Evolutionary conservation across 2,888 invertebrate genomes (phyloP), one percentile per base, ranked within the genome.

Genomic region (Gerosis bhagava): DNA sequence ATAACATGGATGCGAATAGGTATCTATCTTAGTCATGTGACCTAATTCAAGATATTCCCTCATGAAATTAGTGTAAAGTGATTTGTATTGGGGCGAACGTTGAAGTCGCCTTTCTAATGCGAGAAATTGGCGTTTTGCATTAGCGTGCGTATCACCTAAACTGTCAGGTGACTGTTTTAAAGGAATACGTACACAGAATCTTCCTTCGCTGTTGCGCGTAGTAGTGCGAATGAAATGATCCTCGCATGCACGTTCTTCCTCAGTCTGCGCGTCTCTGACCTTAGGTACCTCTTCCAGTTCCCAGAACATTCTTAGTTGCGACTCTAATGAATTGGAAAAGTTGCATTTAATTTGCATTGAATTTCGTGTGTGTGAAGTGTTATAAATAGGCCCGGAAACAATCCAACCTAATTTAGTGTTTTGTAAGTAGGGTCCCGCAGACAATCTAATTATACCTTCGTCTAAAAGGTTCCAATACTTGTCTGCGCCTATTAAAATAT

Each of bases 11-110:
- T 11, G 28, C 2, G 7, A 31, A 21, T 50, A 41, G 1, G 24
- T 21, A 4, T 22, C 6, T 22, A 50, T 29, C 0, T 24, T 35
- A 12, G 28, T 48, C 55, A 59, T 57, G 21, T 56, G 55, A 13
- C 57, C 59, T 36, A 57, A 16, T 2, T 24, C 3, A 11, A 34
- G 17, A 28, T 57, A 59, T 22, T 59, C 56, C 5, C 36, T 22
- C n/a, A 59, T 55, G 28, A 57, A 59, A 24, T 59, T 42, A 5
- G 16, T 35, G 15, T 56, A 57, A 26, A 53, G 21, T 15, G 31
- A 35, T 47, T 55, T 55, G 13, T 37, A 51, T 10, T 25, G 25
- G 1, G 49, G 41, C 5, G 21, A 8, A 7, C 51, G 47, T 17
- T 42, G 7, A 5, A 57, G 32, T 10, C 47, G 41, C 26, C 31